Evolutionary conservation across 2,888 invertebrate species (phyloP).

Genomic region (Pandemis heparana): DNA sequence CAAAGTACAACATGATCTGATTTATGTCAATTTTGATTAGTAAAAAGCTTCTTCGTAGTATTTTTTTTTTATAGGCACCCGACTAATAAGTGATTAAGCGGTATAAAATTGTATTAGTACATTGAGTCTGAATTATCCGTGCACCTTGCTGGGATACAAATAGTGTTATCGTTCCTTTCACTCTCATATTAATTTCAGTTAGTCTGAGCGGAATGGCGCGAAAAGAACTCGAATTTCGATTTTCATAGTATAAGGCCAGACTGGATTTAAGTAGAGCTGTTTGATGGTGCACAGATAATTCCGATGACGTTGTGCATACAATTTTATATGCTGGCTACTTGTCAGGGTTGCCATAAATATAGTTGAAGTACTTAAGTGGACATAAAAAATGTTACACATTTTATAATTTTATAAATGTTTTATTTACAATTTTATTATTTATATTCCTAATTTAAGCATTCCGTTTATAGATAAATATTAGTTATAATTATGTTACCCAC

Average conservation of each 20-base stretch:
- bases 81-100: background rate
- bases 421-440: constrained; percentile 10
- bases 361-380: background rate
- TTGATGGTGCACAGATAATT: no score
- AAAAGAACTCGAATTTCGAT: no score
- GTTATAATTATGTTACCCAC: background rate
- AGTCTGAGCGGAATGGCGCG: no score
- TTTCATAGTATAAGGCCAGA: no score
- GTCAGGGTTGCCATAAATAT: background rate
- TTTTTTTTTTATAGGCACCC: background rate
- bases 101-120: no score
- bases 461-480: constrained; percentile 2
- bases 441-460: constrained; percentile 8
- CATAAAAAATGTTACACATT: background rate
- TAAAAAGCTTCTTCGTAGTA: background rate
- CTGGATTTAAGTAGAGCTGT: no score
- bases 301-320: no score
- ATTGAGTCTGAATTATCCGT: no score
- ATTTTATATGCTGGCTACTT: background rate
- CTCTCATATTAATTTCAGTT: no score
- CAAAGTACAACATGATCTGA: constrained; percentile 10
- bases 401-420: constrained; percentile 2
- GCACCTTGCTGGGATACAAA: no score
- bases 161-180: no score
- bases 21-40: background rate